Conservation (phyloP, 1,140 invertebrate species). For the Atopsyche davidsoni region DNA sequence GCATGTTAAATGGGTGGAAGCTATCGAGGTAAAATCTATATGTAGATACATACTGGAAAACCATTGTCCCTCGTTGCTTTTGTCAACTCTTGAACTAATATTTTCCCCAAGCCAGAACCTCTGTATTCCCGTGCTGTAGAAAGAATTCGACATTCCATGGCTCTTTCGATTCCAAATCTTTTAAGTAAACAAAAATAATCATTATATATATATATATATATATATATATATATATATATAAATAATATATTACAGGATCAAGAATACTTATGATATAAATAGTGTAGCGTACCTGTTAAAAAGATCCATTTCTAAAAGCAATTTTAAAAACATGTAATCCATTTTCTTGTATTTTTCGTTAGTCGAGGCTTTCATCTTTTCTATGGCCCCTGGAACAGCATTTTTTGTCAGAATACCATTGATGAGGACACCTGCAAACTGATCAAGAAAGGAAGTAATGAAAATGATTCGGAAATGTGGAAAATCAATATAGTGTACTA, state of each 20-base stretch:
- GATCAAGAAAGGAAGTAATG: too few relatives aligned
- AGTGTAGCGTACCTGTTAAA: slow-evolving; percentile 27
- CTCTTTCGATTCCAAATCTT: slow-evolving; percentile 29
- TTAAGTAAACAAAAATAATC: background rate
- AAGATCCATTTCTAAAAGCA: slow-evolving; percentile 25
- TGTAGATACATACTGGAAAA: slow-evolving; percentile 19
- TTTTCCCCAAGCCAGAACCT: slow-evolving; percentile 26
- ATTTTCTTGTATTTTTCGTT: slow-evolving; percentile 29
- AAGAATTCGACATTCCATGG: slow-evolving; percentile 25
- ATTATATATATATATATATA: slow-evolving; percentile 1
- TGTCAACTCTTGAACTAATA: slow-evolving; percentile 25
- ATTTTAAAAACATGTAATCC: slow-evolving; percentile 27
- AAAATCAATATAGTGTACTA: too few relatives aligned
- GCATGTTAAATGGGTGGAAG: too few relatives aligned
- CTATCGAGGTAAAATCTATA: too few relatives aligned
- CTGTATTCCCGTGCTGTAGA: slow-evolving; percentile 24
- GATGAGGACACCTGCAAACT: slow-evolving; percentile 27
- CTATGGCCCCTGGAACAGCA: slow-evolving; percentile 24
- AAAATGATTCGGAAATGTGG: too few relatives aligned
- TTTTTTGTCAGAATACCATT: slow-evolving; percentile 25
- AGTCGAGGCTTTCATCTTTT: slow-evolving; percentile 22
- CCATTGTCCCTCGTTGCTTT: slow-evolving; percentile 17
- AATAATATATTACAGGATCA: too few relatives aligned
- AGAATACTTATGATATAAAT: too few relatives aligned
- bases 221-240: too few relatives aligned